phyloP scores from a whole-genome alignment of 2,113 vertebrate genomes.

The Salvelinus sp. region DNA sequence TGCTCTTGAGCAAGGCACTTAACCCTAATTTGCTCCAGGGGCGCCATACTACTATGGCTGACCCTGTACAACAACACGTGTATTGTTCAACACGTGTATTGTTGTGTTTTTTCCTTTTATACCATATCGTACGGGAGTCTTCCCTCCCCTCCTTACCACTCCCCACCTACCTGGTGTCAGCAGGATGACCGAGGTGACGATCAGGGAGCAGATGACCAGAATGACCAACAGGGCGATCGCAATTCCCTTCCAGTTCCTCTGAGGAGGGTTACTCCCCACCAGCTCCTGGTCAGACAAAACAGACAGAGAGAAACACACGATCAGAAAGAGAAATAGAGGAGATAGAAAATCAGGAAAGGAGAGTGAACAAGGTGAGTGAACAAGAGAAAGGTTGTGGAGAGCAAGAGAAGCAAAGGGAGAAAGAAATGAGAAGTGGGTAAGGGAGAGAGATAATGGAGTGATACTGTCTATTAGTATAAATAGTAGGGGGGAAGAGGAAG shows the following conservation, averaged over 20 bases:
- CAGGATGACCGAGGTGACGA: conserved; percentile 97
- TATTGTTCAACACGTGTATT: no score
- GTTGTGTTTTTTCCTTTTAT: no score
- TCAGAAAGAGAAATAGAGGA: not conserved
- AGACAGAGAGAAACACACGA: conserved; percentile 13
- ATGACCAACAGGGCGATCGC: conserved; percentile 98
- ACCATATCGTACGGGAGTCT: not conserved
- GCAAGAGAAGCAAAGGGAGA: not conserved
- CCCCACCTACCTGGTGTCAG: conserved; percentile 89
- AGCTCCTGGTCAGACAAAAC: conserved; percentile 81
- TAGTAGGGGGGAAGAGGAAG: conserved; percentile 1
- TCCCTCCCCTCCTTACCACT: not conserved
- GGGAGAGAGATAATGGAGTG: not conserved
- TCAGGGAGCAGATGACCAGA: conserved; percentile 97
- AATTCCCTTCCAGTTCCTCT: conserved; percentile 99
- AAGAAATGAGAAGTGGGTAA: no score
- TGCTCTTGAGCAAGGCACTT: no score
- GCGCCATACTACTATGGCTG: no score
- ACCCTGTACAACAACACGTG: no score
- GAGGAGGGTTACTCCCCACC: conserved; percentile 96
- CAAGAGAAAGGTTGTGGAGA: not conserved
- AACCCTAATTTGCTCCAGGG: no score
- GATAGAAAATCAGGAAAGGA: not conserved
- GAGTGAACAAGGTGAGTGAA: conserved; percentile 20
- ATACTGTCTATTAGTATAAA: not conserved